A percentile compares a stretch with the other conserved stretches of the same genome.
These are phyloP conservation scores for Sebastes vulpes DNA, from an alignment of 2,797 vertebrate species.

Conservation along the genomic window DNA sequence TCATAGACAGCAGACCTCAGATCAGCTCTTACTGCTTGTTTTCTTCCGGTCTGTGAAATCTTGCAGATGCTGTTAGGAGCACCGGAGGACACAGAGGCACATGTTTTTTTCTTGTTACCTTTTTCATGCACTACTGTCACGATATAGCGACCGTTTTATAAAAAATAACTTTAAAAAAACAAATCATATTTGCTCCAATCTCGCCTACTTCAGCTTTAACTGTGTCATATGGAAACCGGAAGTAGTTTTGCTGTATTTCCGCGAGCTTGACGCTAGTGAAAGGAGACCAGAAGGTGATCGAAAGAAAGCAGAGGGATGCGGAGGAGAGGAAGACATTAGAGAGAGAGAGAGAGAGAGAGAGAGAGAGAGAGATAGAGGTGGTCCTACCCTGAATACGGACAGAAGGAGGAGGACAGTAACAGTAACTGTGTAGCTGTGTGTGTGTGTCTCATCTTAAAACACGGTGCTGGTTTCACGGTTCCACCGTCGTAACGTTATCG, in stretches of 20 bases:
- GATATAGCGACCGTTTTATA: too few relatives aligned
- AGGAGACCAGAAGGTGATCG: slow-evolving; percentile 23
- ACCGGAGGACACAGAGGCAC: too few relatives aligned
- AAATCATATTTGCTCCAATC: too few relatives aligned
- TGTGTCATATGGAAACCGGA: slow-evolving; percentile 3
- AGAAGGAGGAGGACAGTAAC: slow-evolving; percentile 13
- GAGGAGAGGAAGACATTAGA: slow-evolving; percentile 36
- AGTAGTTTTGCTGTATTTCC: background rate
- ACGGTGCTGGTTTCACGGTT: slow-evolving; percentile 1
- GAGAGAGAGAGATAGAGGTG: background rate
- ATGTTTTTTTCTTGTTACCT: too few relatives aligned
- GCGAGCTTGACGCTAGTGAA: background rate
- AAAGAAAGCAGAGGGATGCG: slow-evolving; percentile 23
- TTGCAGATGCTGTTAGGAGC: too few relatives aligned
- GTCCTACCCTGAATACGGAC: background rate
- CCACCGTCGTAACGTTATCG: slow-evolving; percentile 15
- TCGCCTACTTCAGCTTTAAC: background rate
- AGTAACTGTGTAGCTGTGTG: background rate
- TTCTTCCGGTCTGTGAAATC: too few relatives aligned
- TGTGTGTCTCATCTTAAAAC: slow-evolving; percentile 19
- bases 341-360: background rate
- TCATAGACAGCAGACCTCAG: too few relatives aligned
- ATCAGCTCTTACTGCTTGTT: too few relatives aligned
- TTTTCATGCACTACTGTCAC: too few relatives aligned
- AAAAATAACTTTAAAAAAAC: too few relatives aligned